These are phyloP conservation scores for Zapus hudsonius DNA, from an alignment of 2,113 vertebrate genomes.

Conservation along the genomic window DNA sequence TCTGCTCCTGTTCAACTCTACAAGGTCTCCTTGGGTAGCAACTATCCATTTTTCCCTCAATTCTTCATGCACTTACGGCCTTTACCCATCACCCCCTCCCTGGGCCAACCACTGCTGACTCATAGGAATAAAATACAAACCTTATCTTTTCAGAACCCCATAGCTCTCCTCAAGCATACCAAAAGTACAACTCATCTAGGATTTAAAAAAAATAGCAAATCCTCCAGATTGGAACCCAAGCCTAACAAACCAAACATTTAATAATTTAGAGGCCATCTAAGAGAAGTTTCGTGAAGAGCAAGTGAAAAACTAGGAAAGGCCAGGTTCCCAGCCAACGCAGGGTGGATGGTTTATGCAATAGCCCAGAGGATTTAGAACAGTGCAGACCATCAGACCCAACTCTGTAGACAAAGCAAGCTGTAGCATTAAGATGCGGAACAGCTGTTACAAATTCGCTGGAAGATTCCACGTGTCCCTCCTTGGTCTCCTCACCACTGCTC, in stretches of 20 bases:
- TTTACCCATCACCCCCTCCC: background rate
- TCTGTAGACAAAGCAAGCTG: conserved; percentile 62
- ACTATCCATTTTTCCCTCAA: background rate
- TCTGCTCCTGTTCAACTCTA: background rate
- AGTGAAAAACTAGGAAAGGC: conserved; percentile 45
- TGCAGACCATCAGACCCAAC: conserved; percentile 59
- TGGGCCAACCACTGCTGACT: background rate
- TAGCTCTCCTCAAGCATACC: conserved; percentile 10
- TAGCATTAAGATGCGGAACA: conserved; percentile 67
- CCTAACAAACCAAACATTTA: conserved; percentile 45
- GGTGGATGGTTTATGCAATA: conserved; percentile 43
- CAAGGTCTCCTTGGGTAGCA: background rate
- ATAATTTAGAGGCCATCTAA: conserved; percentile 57
- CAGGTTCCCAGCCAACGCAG: conserved; percentile 47
- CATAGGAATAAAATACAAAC: background rate
- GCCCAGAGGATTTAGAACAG: conserved; percentile 35
- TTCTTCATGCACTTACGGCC: background rate
- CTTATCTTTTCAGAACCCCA: conserved; percentile 6
- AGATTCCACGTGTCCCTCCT: conserved; percentile 63
- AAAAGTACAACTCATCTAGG: background rate
- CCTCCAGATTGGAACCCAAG: background rate
- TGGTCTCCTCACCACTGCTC: conserved; percentile 43
- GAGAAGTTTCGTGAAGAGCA: conserved; percentile 70
- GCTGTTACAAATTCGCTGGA: conserved; percentile 72
- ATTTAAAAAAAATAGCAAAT: conserved; percentile 7